Evolutionary conservation across 2,888 invertebrate species (phyloP).

Genomic region (Epirrhoe tristata): DNA sequence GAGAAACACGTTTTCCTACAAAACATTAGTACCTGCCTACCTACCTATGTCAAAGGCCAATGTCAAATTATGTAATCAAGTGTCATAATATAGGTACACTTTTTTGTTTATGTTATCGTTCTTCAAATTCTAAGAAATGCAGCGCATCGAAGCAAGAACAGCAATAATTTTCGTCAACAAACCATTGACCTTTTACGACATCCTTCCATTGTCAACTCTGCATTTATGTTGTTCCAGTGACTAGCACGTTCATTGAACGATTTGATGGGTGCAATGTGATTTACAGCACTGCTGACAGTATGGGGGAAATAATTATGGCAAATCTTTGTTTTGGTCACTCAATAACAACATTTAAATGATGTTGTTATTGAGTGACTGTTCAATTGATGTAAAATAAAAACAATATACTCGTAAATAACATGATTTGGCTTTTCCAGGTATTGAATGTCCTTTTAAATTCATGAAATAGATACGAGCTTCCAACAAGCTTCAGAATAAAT

Average conservation of each 20-base stretch:
- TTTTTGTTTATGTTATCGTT: not conserved
- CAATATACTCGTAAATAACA: too few relatives aligned
- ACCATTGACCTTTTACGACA: slow-evolving; percentile 27
- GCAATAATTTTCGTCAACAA: slow-evolving; percentile 11
- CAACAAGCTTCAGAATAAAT: not conserved
- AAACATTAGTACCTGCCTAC: not conserved
- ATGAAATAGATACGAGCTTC: not conserved
- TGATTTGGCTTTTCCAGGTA: not conserved
- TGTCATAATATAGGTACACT: not conserved
- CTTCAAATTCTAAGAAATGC: not conserved
- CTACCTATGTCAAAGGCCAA: too few relatives aligned
- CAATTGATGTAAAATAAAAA: too few relatives aligned
- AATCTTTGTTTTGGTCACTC: slow-evolving; percentile 26
- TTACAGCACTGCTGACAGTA: slow-evolving; percentile 25
- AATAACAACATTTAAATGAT: not conserved
- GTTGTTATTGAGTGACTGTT: not conserved
- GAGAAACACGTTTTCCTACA: not conserved
- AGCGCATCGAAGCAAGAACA: not conserved
- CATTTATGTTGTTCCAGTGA: slow-evolving; percentile 31
- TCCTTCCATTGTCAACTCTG: slow-evolving; percentile 27
- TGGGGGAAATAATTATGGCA: slow-evolving; percentile 33
- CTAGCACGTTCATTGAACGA: slow-evolving; percentile 25
- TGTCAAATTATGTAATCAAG: not conserved
- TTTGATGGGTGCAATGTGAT: slow-evolving; percentile 45
- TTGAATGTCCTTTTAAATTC: not conserved